These are phyloP conservation scores for Tapirus indicus DNA, from an alignment of 2,797 vertebrate genomes.

Conservation along the genomic window DNA sequence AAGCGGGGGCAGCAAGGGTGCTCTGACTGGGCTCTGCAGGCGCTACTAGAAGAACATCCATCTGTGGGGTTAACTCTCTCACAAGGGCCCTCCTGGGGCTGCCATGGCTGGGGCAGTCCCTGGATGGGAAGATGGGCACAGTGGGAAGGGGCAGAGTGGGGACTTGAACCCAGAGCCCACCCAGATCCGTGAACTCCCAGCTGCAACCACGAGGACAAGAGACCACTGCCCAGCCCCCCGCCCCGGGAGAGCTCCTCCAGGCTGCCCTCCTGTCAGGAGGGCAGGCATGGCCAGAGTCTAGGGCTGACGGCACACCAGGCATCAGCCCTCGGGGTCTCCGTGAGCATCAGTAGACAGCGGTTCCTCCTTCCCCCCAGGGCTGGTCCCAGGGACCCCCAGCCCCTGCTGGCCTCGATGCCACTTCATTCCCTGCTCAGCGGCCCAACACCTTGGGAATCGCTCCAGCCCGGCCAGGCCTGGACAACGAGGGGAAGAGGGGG, in stretches of 20 bases:
- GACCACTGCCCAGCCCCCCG: no score
- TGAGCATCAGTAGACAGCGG: no score
- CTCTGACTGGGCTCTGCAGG: fast-evolving
- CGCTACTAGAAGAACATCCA: fast-evolving
- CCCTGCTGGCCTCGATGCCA: fast-evolving
- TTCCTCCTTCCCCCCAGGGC: no score
- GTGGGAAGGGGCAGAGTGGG: fast-evolving
- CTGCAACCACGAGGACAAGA: background rate
- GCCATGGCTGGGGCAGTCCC: background rate
- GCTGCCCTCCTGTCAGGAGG: background rate
- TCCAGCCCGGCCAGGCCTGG: background rate
- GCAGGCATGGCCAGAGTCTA: fast-evolving
- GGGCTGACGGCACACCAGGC: fast-evolving
- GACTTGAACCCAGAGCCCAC: background rate
- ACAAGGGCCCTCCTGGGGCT: fast-evolving
- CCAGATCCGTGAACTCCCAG: fast-evolving
- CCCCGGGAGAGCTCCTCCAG: background rate
- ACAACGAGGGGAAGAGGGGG: fast-evolving
- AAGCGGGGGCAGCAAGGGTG: fast-evolving
- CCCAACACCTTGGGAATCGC: background rate
- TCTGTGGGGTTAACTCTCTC: background rate
- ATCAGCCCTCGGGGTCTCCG: background rate
- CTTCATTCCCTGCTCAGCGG: background rate
- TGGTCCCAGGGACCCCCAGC: no score
- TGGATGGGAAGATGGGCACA: background rate